Evolutionary conservation across 2,113 vertebrate species (phyloP), one percentile per base, ranked within the genome.

Genomic region (Aegithalos caudatus): DNA sequence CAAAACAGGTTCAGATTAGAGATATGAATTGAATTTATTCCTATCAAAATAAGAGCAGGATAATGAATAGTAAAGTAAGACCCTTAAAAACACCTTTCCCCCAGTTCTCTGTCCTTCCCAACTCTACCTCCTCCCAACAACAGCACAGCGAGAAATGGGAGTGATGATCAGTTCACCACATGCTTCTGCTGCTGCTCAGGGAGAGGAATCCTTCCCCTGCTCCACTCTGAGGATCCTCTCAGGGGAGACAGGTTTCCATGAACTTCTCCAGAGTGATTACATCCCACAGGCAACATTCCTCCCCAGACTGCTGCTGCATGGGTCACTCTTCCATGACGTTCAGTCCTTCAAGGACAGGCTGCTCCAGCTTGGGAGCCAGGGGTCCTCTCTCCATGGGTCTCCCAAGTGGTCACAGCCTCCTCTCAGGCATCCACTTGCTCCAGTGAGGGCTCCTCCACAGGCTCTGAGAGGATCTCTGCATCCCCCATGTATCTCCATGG

Each of bases 381-480:
- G 10, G 5, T 21, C 13, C 31, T 31, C 25, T 51, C 24, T 61
- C 37, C 31, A 20, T 0, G 0, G 16, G 15, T 71, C 6, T 71
- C 25, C 37, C 37, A 61, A 0, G 0, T 15, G 16, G 3, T 44
- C 33, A 44, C 31, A 53, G 27, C 38, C 47, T 71, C 37, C 38
- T 44, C 56, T 27, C 16, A 44, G 10, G 38, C 13, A 35, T 21
- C 16, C 66, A 51, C 37, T 5, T 2, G 1, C 37, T 44, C 37
- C 1, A 0, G 31, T 7, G 1, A 16, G 10, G 25, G 1, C 35
- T 60, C 12, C 29, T 15, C 45, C 37, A 12, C 0, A 2, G 24
- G 3, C 45, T 42, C 9, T 5, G 6, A 12, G 31, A 35, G 37
- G 40, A 54, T 66, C 50, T 56, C 33, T 66, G 40, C 5, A 29